Base-by-base conservation (phyloP, 2,797 vertebrate genomes). In the Acrocephalus scirpaceus region DNA sequence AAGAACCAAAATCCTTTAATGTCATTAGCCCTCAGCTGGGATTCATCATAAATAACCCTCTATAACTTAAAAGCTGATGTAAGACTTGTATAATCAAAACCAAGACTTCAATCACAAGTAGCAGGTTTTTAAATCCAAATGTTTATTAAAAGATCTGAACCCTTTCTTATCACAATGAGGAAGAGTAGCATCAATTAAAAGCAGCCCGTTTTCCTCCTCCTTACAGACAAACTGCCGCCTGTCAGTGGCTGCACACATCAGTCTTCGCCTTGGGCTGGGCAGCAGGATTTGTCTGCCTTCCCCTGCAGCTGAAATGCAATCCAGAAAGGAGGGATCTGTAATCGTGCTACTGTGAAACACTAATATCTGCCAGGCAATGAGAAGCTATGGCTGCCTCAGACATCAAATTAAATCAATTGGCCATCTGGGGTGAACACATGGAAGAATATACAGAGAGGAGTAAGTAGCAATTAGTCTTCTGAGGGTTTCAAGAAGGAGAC, bases 401-500 rank as follows among this genome's bases (percentile, higher is more conserved):
- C 75, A 86, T 62, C 64, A 94, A 64, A 94, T 95, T 93, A 95
- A n/a, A 94, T 96, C 90, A 96, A 73, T 81, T 96, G 70, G 83
- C 88, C 84, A 92, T 96, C 92, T 96, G 88, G 83, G 71, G 57
- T 93, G 90, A 96, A 88, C 90, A 94, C 94, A 82, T 90, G 81
- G 93, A 91, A 73, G 47, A 95, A 77, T 54, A 94, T 36, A 92
- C 10, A 95, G 88, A 71, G 45, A 88, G n/a, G 23, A 90, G 51
- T 40, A 71, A 94, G 65, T 40, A 89, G 70, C 75, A 91, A 84
- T 96, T 95, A 96, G 75, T 78, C 84, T 95, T 75, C 80, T 83
- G 57, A 90, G 74, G 30, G 45, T 84, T 94, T 94, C 75, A 80
- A 84, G 56, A 88, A 93, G 50, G 71, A 96, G 32, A 65, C 47